Evolutionary conservation across 2,888 invertebrate species (phyloP).

Genomic region (Diarsia mendica): DNA sequence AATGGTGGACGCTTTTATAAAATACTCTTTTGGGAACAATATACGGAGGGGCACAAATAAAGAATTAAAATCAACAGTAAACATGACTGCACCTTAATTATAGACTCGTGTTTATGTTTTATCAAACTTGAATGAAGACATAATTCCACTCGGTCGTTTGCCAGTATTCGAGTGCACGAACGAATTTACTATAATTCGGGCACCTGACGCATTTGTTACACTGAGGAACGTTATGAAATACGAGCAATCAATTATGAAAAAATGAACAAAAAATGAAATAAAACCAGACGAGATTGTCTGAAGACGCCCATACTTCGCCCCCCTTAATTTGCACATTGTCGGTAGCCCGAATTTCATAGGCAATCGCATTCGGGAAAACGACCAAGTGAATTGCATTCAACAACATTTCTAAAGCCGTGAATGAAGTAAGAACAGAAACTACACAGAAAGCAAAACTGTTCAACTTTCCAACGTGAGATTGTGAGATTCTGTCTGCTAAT

Average conservation of each 20-base stretch:
- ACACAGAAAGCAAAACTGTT: slow-evolving; percentile 2
- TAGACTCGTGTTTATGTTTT: slow-evolving; percentile 1
- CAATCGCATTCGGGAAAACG: background rate
- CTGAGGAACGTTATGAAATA: background rate
- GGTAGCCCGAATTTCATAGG: background rate
- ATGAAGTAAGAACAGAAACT: slow-evolving; percentile 10
- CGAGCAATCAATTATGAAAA: background rate
- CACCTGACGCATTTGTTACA: no score
- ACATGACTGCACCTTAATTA: slow-evolving; percentile 13
- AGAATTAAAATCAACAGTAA: slow-evolving; percentile 28
- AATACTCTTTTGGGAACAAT: slow-evolving; percentile 10
- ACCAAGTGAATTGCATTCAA: background rate
- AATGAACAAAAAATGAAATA: background rate
- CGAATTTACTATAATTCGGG: background rate
- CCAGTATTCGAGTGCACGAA: background rate
- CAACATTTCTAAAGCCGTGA: slow-evolving; percentile 16
- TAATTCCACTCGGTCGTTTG: background rate
- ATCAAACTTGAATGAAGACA: background rate
- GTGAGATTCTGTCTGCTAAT: slow-evolving; percentile 38
- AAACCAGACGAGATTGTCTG: background rate
- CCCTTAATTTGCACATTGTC: background rate
- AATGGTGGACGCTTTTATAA: slow-evolving; percentile 48
- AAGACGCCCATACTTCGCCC: background rate
- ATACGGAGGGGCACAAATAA: slow-evolving; percentile 1
- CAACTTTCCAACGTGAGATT: slow-evolving; percentile 45